Evolutionary conservation across 1,140 invertebrate genomes (phyloP), one percentile per base, ranked within the genome.

Genomic region (Pseudachorutes palmiensis): DNA sequence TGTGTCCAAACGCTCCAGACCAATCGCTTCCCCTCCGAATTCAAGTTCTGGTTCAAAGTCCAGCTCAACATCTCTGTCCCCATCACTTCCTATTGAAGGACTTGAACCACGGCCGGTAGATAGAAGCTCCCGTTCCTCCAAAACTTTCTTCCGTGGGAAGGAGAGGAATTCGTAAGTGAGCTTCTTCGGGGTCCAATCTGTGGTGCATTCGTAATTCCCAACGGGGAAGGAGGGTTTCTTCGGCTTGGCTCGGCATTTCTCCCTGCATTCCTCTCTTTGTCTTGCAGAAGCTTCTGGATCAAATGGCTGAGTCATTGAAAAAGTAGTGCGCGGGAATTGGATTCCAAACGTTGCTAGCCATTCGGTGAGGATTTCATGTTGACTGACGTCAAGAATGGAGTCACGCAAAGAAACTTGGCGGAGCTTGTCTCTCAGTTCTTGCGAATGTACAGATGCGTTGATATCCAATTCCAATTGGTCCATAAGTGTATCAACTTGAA

Each of bases 401-500:
- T 60, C 2, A 26, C 31, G 30, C 49, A 65, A 36, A 22, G 30
- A 31, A 2, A 58, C 19, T 58, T 51, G 31, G 9, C 28, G 48
- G 9, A 31, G 19, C 30, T 64, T 51, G 22, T 64, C 63, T 1
- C 19, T 19, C 0, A 64, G 29, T 24, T 64, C 63, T 26, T n/a
- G 3, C 31, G 58, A 16, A 14, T 60, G 3, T 9, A 60, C 2
- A 28, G 31, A 30, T 5, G 5, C 30, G 16, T 29, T 60, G 14
- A 32, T 60, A 14, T 30, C 31, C 24, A 60, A 14, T 29, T 28
- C 49, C 19, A 65, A 32, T 0, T 2, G 36, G 49, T 33, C 33
- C 31, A 58, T 30, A 51, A 30, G 28, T 30, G 2, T 22, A 31
- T 31, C 45, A 28, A 64, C 30, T 28, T 3, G 63, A 31, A 1